Base-by-base conservation (phyloP, 2,888 invertebrate genomes). In the Spodoptera exigua region DNA sequence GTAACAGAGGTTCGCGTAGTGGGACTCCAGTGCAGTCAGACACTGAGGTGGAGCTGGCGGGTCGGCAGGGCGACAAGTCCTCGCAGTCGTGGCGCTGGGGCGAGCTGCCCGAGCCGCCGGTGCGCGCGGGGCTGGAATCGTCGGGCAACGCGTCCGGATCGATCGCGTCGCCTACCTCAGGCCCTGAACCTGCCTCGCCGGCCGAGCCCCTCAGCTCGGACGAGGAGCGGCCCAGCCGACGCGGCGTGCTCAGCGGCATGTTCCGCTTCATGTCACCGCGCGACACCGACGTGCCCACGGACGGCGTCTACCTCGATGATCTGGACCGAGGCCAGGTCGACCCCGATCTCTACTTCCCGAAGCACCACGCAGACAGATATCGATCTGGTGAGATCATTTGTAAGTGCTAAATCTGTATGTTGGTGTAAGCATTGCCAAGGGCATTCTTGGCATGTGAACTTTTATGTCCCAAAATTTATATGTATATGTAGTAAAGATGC, bases 341-440 rank as follows among this genome's bases (percentile, higher is more conserved):
- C 89, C 99, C 98, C n/a, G 98, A 99, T 96, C 98, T 73, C 96
- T 98, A 83, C 95, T 99, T 80, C 97, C 99, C 95, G 96, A 99
- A 91, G 96, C 98, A 79, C 88, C 95, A 86, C 92, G 91, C 85
- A 1, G 90, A 90, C 36, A 82, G 89, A 32, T 91, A 90, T 68
- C 89, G 95, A 84, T 79, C 95, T 85, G 89, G 93, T 91, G 61
- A 82, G 85, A 61, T 76, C 74, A 61, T 58, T 60, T 48, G 55
- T 67, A 58, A 76, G 75, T 80, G 79, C 65, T 70, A 71, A 75
- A 74, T 77, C 61, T 51, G 62, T 59, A 61, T 48, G 41, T 67
- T 48, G 52, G 48, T 48, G 13, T 59, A 45, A 39, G 39, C 52
- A 57, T 46, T 66, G 67, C 54, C 57, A 40, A 52, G 44, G 51